phyloP scores from a whole-genome alignment of 2,888 invertebrate species.

The Rotaria magnacalcarata region DNA sequence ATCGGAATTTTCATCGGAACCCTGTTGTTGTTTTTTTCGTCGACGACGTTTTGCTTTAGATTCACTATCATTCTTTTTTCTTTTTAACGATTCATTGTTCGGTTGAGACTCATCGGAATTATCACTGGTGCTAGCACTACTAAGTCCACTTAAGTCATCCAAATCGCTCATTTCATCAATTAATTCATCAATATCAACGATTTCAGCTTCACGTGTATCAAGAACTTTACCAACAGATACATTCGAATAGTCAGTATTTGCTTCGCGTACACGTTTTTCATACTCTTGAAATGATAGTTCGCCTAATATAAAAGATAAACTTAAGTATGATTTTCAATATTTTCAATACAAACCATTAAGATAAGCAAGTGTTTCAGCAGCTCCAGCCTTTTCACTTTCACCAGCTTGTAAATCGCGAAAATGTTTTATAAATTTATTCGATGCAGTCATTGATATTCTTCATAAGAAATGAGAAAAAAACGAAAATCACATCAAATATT shows the following conservation, averaged over 20 bases:
- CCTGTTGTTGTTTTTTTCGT: neutral
- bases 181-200: neutral
- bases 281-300: conserved; percentile 17
- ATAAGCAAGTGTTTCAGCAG: conserved; percentile 24
- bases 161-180: conserved; percentile 16
- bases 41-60: neutral
- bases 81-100: neutral
- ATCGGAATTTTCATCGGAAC: neutral
- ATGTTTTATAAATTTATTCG: conserved; percentile 20
- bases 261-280: conserved; percentile 21
- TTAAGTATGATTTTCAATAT: too few species aligned
- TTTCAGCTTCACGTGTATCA: neutral
- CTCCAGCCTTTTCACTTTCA: conserved; percentile 19
- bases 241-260: neutral
- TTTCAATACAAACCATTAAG: neutral
- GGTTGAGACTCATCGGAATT: neutral
- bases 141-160: conserved; percentile 27
- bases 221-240: conserved; percentile 23
- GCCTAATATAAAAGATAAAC: neutral
- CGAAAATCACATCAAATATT: neutral
- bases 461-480: neutral
- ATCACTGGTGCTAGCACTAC: neutral
- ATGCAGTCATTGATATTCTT: neutral
- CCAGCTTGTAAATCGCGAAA: conserved; percentile 27
- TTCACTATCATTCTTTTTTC: neutral